These are phyloP conservation scores for Condylura cristata DNA, from an alignment of 2,113 vertebrate species.

Conservation along the genomic window DNA sequence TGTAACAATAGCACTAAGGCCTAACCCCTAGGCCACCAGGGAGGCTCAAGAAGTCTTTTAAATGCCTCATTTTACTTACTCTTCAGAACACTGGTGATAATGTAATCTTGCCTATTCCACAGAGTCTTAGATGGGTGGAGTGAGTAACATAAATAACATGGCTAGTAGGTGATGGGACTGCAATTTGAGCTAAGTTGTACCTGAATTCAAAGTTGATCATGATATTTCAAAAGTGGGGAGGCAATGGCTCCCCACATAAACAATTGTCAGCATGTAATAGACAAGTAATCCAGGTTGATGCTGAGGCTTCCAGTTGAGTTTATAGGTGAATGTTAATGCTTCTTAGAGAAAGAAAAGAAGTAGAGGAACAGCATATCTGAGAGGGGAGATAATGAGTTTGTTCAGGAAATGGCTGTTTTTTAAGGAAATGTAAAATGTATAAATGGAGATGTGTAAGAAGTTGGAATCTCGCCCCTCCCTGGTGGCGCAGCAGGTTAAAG, in stretches of 20 bases:
- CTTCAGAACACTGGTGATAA: neutral
- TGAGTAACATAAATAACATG: neutral
- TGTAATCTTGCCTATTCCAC: neutral
- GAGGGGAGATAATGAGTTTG: neutral
- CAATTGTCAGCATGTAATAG: neutral
- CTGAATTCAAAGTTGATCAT: neutral
- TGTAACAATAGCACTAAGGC: too few relatives aligned
- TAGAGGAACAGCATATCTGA: neutral
- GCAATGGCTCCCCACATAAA: neutral
- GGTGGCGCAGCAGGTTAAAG: too few relatives aligned
- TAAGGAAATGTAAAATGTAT: neutral
- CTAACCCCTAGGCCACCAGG: too few relatives aligned
- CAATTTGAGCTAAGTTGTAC: neutral
- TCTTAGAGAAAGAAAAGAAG: neutral
- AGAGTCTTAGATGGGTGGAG: neutral
- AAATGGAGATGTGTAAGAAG: neutral
- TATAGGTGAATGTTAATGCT: neutral
- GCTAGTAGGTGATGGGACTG: neutral
- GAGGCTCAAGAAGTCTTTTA: neutral
- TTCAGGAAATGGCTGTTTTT: neutral
- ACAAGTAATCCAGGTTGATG: neutral
- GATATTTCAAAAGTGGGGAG: neutral
- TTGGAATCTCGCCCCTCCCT: too few relatives aligned
- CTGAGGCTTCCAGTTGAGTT: neutral
- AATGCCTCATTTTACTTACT: neutral